A percentile compares a stretch with the other conserved stretches of the same genome.
Evolutionary conservation across 2,888 invertebrate genomes (phyloP).

Genomic region (Trissolcus brochymenae): DNA sequence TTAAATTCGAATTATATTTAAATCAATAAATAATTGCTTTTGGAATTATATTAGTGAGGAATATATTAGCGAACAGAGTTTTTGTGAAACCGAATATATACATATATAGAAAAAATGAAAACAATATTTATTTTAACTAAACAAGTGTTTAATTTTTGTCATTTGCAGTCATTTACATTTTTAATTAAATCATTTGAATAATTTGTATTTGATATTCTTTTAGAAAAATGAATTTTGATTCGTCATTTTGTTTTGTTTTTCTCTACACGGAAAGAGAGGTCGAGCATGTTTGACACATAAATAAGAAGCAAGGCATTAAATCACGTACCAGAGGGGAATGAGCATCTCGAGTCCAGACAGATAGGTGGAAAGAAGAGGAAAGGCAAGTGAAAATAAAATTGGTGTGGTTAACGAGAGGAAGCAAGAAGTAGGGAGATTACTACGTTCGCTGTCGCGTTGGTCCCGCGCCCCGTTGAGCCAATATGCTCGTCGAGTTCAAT

Average conservation of each 20-base stretch:
- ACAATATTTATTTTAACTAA: no score
- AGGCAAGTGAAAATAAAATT: conserved; percentile 52
- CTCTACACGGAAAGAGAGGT: conserved; percentile 14
- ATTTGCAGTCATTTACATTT: background rate
- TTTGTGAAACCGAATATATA: no score
- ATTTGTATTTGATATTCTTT: background rate
- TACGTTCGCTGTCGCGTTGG: conserved; percentile 63
- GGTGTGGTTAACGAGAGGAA: conserved; percentile 48
- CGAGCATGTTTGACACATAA: conserved; percentile 72
- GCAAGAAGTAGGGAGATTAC: conserved; percentile 56
- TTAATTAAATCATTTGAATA: background rate
- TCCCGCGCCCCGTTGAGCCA: conserved; percentile 73
- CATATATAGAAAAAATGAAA: no score
- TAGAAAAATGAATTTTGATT: background rate
- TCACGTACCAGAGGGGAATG: conserved; percentile 69
- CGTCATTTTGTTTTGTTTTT: conserved; percentile 33
- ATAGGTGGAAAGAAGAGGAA: conserved; percentile 57
- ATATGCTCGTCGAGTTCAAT: conserved; percentile 72
- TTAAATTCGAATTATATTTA: no score
- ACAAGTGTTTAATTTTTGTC: background rate
- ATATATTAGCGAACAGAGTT: no score
- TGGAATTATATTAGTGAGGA: no score
- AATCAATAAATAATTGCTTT: no score
- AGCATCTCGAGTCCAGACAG: conserved; percentile 68
- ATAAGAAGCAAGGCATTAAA: conserved; percentile 75